Percentiles rank a stretch among this genome's conserved stretches.
Conservation (phyloP, 2,888 invertebrate species). For the Parelbella ahira region DNA sequence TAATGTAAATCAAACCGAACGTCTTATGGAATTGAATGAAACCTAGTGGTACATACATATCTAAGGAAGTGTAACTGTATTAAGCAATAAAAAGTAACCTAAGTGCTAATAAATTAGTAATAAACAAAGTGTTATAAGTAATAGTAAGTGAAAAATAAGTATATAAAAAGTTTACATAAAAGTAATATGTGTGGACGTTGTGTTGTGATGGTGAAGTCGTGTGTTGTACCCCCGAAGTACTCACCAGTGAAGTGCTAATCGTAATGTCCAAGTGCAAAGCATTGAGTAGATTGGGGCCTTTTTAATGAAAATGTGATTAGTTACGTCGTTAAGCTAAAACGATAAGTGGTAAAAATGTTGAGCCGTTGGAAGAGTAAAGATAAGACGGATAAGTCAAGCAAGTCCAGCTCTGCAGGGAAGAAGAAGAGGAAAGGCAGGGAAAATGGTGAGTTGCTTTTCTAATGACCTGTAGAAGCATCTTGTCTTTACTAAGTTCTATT, state of each 20-base stretch:
- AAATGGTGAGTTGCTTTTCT: conserved; percentile 89
- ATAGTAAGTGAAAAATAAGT: conserved; percentile 5
- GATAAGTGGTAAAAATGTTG: conserved; percentile 77
- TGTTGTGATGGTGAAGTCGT: conserved; percentile 1
- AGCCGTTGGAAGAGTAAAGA: conserved; percentile 93
- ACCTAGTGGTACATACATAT: conserved; percentile 24
- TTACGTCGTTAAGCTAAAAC: conserved; percentile 23
- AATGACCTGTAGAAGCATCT: too few species aligned
- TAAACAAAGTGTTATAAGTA: conserved; percentile 5
- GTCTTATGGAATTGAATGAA: conserved; percentile 26
- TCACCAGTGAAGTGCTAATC: conserved; percentile 3
- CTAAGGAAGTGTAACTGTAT: conserved; percentile 18
- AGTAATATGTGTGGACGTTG: conserved; percentile 6
- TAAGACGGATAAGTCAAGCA: conserved; percentile 85
- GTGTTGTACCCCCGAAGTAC: neutral
- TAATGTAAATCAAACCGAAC: conserved; percentile 13
- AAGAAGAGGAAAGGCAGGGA: conserved; percentile 93
- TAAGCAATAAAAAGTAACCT: too few species aligned
- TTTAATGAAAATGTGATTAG: conserved; percentile 21
- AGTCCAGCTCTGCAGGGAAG: conserved; percentile 82
- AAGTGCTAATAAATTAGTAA: too few species aligned
- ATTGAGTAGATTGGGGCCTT: conserved; percentile 4
- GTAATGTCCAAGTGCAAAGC: conserved; percentile 4
- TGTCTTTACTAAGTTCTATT: too few species aligned
- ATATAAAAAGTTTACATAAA: conserved; percentile 2